These are phyloP conservation scores for Leptopilina syphax DNA, from an alignment of 2,888 invertebrate species.

Conservation along the genomic window DNA sequence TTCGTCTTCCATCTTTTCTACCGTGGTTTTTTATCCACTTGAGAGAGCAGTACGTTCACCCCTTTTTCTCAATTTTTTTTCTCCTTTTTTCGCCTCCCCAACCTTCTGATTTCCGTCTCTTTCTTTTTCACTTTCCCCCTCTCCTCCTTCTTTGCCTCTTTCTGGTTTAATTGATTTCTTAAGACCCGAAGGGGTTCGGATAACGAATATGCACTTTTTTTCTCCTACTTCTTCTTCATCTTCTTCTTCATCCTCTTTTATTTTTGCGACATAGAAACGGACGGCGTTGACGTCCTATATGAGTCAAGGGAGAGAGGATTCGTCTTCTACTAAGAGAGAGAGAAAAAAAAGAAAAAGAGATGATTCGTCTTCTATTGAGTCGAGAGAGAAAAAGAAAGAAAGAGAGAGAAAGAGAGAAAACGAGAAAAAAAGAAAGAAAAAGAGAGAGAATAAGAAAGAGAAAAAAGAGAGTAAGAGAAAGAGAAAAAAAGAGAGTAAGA, in stretches of 20 bases:
- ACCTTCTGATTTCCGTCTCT: conserved; percentile 50
- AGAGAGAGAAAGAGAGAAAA: too few relatives aligned
- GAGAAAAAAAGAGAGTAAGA: too few relatives aligned
- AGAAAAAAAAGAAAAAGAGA: too few relatives aligned
- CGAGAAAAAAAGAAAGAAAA: too few relatives aligned
- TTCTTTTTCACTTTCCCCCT: conserved; percentile 24
- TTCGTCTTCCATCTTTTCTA: conserved; percentile 72
- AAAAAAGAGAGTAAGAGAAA: too few relatives aligned
- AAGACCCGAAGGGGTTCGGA: conserved; percentile 73
- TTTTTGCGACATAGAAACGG: conserved; percentile 45
- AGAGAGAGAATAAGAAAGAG: too few relatives aligned
- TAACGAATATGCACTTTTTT: conserved; percentile 64
- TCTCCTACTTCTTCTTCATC: conserved; percentile 28
- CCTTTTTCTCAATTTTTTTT: conserved; percentile 6
- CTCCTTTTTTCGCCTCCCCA: conserved; percentile 42
- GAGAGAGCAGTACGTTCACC: conserved; percentile 56
- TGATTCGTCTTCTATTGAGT: too few relatives aligned
- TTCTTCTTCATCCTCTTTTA: too few relatives aligned
- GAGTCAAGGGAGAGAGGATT: conserved; percentile 40
- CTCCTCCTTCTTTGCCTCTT: conserved; percentile 46
- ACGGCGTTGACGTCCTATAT: conserved; percentile 49
- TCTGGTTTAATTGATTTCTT: conserved; percentile 68
- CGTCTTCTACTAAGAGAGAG: too few relatives aligned
- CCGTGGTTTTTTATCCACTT: conserved; percentile 73
- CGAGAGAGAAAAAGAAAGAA: too few relatives aligned